Evolutionary conservation across 2,888 invertebrate species (phyloP).

Genomic region (Euplagia quadripunctaria): DNA sequence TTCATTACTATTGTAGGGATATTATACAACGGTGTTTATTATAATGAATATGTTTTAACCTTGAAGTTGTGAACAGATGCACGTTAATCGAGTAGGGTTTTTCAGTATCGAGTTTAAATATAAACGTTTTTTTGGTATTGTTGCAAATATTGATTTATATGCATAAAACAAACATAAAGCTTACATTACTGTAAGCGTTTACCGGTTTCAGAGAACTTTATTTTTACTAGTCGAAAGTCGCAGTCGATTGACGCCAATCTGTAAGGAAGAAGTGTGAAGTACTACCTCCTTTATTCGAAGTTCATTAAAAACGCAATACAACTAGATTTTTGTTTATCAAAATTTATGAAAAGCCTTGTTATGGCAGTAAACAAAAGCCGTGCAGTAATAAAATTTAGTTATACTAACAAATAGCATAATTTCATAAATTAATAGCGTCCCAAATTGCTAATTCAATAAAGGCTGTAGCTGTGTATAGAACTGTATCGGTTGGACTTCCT

Average conservation of each 20-base stretch:
- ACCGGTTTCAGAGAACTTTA: not conserved
- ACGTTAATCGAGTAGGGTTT: not conserved
- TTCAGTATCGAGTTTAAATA: not conserved
- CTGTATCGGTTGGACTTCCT: not conserved
- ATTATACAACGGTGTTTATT: not conserved
- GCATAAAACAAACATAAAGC: not conserved
- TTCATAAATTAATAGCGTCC: too few species aligned
- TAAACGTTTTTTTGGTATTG: not conserved
- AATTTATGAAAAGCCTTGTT: not conserved
- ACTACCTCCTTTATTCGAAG: not conserved
- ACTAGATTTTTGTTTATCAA: not conserved
- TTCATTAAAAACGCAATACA: not conserved
- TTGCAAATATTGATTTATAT: too few species aligned
- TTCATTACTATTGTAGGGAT: constrained; percentile 22
- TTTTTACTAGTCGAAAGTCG: not conserved
- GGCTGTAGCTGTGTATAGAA: constrained; percentile 8
- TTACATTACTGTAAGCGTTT: not conserved
- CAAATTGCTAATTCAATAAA: constrained; percentile 37
- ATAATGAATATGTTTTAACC: constrained; percentile 2
- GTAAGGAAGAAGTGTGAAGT: not conserved
- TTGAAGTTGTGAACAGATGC: not conserved
- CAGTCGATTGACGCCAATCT: not conserved
- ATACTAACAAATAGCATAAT: constrained; percentile 30
- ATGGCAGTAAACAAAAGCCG: constrained; percentile 11
- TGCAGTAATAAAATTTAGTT: constrained; percentile 8